Evolutionary conservation across 2,797 vertebrate genomes (phyloP), one percentile per base, ranked within the genome.

Genomic region (Salarias fasciatus): DNA sequence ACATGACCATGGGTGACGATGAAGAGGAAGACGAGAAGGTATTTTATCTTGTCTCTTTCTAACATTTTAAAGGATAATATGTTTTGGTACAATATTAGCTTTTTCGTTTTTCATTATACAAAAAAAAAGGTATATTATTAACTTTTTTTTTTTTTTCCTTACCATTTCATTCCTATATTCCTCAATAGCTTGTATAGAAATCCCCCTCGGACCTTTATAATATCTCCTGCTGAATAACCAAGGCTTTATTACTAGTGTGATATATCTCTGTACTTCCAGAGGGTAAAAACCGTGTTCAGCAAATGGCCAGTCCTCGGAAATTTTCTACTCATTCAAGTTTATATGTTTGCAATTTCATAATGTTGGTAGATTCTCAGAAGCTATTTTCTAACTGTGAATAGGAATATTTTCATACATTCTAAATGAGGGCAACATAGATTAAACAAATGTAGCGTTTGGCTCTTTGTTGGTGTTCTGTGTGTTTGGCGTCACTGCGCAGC

Each of bases 1-100:
- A 91, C 83, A 93, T 95, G 80, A 93, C 94, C 61, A 55, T 93
- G 68, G 94, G 94, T 33, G 98, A 98, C 18, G 97, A 98, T 0
- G 96, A 98, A 8, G 96, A 97, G 38, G 98, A 99, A 13, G 96
- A 99, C 55, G 97, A 97, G 84, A 99, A 97, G 94, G 97, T 99
- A 94, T 83, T 89, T 86, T 55, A 79, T 86, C 69, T 71, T 61
- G 61, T 82, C 82, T 84, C 49, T 64, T 63, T 75, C 42, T 36
- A 74, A 71, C 53, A 72, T 75, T 76, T 69, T 65, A 66, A 53
- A 33, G 63, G 75, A 82, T 88, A 85, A 87, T 77, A 50, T 71
- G 61, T 61, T 78, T 46, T 64, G 50, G 40, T 79, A 42, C 33
- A 53, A 53, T 8, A 14, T 53, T 66, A 38, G 18, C 18, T 42